Evolutionary conservation across 2,797 vertebrate genomes (phyloP).

Genomic region (Oreonectes daqikongensis): DNA sequence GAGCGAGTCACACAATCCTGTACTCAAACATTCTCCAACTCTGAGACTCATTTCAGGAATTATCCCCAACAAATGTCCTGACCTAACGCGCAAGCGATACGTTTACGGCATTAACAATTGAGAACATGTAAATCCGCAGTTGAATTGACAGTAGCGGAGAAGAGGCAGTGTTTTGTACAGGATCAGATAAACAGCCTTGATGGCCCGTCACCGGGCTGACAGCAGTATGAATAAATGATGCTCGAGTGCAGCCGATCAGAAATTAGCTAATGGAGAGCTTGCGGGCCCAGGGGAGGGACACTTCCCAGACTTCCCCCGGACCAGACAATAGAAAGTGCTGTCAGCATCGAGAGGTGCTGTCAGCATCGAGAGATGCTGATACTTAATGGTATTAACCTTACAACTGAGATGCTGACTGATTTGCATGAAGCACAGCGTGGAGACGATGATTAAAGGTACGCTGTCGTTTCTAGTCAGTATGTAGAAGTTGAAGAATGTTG

Average conservation of each 20-base stretch:
- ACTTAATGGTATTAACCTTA: conserved; percentile 63
- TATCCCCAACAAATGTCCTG: background rate
- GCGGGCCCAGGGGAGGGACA: conserved; percentile 57
- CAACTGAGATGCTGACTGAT: conserved; percentile 42
- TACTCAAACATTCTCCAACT: background rate
- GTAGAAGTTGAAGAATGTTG: no score
- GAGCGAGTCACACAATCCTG: background rate
- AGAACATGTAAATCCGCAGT: conserved; percentile 40
- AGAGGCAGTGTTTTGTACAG: conserved; percentile 36
- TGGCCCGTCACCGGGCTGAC: conserved; percentile 68
- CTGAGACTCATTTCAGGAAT: conserved; percentile 7
- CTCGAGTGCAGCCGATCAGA: conserved; percentile 73
- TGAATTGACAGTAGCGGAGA: conserved; percentile 40
- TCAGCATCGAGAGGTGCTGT: conserved; percentile 16
- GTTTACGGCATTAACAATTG: conserved; percentile 35
- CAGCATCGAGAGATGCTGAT: conserved; percentile 45
- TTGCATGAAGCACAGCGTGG: conserved; percentile 41
- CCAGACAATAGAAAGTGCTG: conserved; percentile 15
- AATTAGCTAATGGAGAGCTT: conserved; percentile 78
- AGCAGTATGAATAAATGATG: conserved; percentile 76
- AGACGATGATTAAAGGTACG: conserved; percentile 41
- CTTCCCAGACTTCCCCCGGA: conserved; percentile 59
- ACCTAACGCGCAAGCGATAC: background rate
- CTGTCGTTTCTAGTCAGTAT: conserved; percentile 6
- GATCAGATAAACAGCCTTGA: conserved; percentile 72